Evolutionary conservation across 1,140 invertebrate species (phyloP), one percentile per base, ranked within the genome.

Genomic region (Anastrepha obliqua): DNA sequence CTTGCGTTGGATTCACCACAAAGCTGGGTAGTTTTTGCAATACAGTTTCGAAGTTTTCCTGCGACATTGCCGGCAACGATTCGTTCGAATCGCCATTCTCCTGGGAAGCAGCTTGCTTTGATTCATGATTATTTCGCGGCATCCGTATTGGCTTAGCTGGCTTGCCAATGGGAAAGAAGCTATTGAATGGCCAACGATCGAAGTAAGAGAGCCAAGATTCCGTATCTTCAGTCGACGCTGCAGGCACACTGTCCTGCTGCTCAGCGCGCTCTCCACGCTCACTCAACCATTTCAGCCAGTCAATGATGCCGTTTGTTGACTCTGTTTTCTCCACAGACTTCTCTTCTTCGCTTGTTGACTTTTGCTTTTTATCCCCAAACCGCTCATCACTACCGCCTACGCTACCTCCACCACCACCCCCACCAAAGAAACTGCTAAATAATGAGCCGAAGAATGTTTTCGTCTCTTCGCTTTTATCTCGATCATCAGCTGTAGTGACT

Each of bases 1-100:
- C 94, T 87, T 94, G 94, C 86, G 94, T 95, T 90, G 95, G 95
- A 94, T 96, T 96, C 88, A 95, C 95, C 89, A 96, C 94, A 93
- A 96, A 96, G 60, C 95, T 95, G 86, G 95, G 95, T 88, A 96
- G 93, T 89, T 94, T 94, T 88, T 95, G 93, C 85, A 95, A 94
- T 87, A 94, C 93, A 89, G 94, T 94, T 90, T 95, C 94, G 90
- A 95, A 94, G 90, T 94, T 90, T 91, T 94, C 92, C 93, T 91
- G 89, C 60, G 89, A 90, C 87, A 89, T 90, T 29, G 8, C 8
- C 0, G 89, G 29, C 60, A 70, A 47, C 44, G 47, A 90, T 89
- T 4, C 89, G 39, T 15, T n/a, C 88, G 67, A 13, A 29, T 67
- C 64, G 8, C n/a, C 70, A 87, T 74, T 58, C 20, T 81, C 47